These are phyloP conservation scores for Chloebia gouldiae DNA, from an alignment of 2,113 vertebrate species.

Conservation along the genomic window DNA sequence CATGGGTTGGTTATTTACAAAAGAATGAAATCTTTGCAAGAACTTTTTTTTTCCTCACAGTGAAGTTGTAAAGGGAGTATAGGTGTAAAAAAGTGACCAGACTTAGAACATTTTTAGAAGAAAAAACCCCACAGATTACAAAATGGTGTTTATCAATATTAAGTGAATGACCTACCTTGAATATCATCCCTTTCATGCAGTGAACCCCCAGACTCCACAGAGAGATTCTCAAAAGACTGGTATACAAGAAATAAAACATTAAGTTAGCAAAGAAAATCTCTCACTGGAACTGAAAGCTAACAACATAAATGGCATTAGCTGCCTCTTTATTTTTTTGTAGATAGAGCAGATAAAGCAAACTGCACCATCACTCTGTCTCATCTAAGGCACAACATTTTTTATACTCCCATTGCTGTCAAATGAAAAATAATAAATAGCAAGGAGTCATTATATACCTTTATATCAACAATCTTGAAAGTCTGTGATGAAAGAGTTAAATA, in stretches of 20 bases:
- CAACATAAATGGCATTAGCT: neutral
- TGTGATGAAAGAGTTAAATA: slow-evolving; percentile 9
- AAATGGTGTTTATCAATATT: neutral
- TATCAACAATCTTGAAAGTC: neutral
- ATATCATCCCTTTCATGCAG: slow-evolving; percentile 89
- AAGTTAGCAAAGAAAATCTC: slow-evolving; percentile 42
- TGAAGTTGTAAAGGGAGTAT: neutral
- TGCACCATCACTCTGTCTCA: neutral
- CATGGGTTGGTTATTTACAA: neutral
- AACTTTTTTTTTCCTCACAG: neutral
- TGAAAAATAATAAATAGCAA: slow-evolving; percentile 2
- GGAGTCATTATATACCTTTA: neutral
- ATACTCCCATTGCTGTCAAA: neutral
- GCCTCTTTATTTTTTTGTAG: neutral
- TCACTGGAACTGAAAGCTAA: neutral
- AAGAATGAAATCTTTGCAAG: neutral
- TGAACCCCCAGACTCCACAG: slow-evolving; percentile 87
- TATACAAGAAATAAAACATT: slow-evolving; percentile 52
- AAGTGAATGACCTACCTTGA: slow-evolving; percentile 66
- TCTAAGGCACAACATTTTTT: slow-evolving; percentile 5
- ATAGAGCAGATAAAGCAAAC: neutral
- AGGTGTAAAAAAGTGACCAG: neutral
- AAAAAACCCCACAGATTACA: neutral
- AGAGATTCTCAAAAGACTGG: slow-evolving; percentile 93
- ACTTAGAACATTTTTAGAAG: neutral